phyloP scores from a whole-genome alignment of 23 tunicate genomes.

The Styela clava region DNA sequence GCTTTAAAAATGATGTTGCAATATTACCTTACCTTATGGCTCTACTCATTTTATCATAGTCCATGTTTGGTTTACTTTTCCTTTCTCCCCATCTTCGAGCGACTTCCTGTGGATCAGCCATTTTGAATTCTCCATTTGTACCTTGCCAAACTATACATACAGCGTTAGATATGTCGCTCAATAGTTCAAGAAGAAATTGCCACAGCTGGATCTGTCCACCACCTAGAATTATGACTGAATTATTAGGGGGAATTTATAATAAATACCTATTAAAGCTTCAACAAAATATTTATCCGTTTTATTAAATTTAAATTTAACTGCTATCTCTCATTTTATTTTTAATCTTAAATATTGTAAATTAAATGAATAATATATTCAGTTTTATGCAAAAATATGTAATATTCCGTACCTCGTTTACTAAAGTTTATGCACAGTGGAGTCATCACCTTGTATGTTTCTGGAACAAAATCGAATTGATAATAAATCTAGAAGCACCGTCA shows the following conservation, averaged over 20 bases:
- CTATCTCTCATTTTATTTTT: no score
- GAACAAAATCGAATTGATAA: background rate
- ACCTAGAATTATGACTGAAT: slow-evolving; percentile 9
- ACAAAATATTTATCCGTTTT: no score
- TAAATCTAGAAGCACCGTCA: background rate
- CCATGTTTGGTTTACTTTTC: slow-evolving; percentile 89
- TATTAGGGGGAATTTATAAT: background rate
- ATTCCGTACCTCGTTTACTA: slow-evolving; percentile 78
- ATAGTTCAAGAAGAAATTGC: slow-evolving; percentile 67
- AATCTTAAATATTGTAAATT: no score
- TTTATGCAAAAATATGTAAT: no score
- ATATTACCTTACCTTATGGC: slow-evolving; percentile 64
- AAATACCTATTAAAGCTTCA: no score
- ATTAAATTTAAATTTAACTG: background rate
- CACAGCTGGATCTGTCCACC: slow-evolving; percentile 75
- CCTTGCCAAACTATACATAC: slow-evolving; percentile 80
- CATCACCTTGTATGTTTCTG: slow-evolving; percentile 65
- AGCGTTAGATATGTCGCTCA: slow-evolving; percentile 53
- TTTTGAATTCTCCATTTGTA: slow-evolving; percentile 70
- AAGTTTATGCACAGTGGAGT: slow-evolving; percentile 56
- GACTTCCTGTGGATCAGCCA: slow-evolving; percentile 91
- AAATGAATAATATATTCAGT: no score
- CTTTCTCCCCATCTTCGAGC: slow-evolving; percentile 90
- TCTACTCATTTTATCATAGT: slow-evolving; percentile 82
- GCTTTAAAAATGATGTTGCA: no score